Evolutionary conservation across 2,113 vertebrate species (phyloP), one percentile per base, ranked within the genome.

Genomic region (Uria aalge): DNA sequence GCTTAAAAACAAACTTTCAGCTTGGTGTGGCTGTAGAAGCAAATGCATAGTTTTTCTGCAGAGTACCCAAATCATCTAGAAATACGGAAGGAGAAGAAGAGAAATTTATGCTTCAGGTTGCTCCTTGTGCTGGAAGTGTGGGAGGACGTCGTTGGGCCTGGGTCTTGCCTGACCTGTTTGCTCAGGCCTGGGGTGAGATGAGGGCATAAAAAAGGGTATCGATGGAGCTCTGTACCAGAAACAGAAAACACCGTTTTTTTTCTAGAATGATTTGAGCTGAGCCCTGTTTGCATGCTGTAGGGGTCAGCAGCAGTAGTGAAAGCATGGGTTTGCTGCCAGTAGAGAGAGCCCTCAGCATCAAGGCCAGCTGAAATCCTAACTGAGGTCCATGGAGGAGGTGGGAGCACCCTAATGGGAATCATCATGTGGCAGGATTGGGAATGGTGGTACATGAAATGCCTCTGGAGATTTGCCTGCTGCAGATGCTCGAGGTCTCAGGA

Each of bases 161-260:
- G 9, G 16, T 78, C 43, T 90, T 92, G 38, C 43, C 47, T 55
- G 29, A 41, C 11, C 40, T 55, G 4, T 68, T 68, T 85, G 53
- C 63, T 68, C 30, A 18, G 19, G 53, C 17, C 41, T 48, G 22
- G 29, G 9, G 1, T 27, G 14, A 29, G 11, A 1, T 27, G 14
- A 10, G 7, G 16, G 6, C 10, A 23, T 38, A 27, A 19, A 2
- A 34, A 48, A 50, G 9, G n/a, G 1, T 47, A 12, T 41, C 1
- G 3, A 5, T 43, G 24, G 48, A n/a, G 26, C 32, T 68, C 57
- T 48, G 55, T 57, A 30, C 14, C 16, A 38, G 82, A 40, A 92
- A 38, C 27, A 29, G 52, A 56, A 21, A 47, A 21, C 15, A 30
- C 16, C 0, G 0, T 63, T 63, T 80, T 63, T 80, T 73, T 73